Base-by-base conservation (phyloP, 2,113 vertebrate species). In the Peromyscus leucopus region DNA sequence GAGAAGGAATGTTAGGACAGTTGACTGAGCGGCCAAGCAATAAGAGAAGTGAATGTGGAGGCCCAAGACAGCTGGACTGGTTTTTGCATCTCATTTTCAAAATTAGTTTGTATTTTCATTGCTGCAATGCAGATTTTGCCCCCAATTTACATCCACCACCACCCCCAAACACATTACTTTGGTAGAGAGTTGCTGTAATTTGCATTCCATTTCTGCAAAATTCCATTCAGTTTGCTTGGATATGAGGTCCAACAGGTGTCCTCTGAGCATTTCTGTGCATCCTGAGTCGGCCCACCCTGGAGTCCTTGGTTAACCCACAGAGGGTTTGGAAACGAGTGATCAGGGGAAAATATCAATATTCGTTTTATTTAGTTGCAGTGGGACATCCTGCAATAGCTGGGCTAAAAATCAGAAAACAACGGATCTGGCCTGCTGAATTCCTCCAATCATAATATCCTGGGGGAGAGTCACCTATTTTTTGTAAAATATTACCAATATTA, bases 61-160 rank as follows among this genome's bases (percentile, higher is more conserved):
- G 11, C 57, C 46, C 36, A 79, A 84, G 92, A 92, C 21, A 61
- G 57, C 39, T 92, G 4, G 63, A 83, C 19, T 69, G 76, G 67
- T 69, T 96, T 84, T 90, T 89, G 48, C 82, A 71, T 91, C 55
- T 96, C 72, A 93, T 75, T 95, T 92, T 93, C 76, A 79, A 93
- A 59, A 85, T 90, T 51, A 91, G 55, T 39, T 89, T 94, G 76
- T 75, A 69, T 86, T 96, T 85, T 95, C 89, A 87, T 95, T 87
- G 42, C 72, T 48, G 67, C 33, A 71, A 33, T 84, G 90, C 17
- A 71, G 59, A 94, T 76, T 95, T 94, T 74, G 82, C 67, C 48
- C 78, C 42, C 94, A 69, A 51, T 89, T 93, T 86, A 75, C 13
- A 80, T 82, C 21, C 21, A 91, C 36, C 48, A 42, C 36, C 76